Base-by-base conservation (phyloP, 2,888 invertebrate species). In the Cephus pulcher region DNA sequence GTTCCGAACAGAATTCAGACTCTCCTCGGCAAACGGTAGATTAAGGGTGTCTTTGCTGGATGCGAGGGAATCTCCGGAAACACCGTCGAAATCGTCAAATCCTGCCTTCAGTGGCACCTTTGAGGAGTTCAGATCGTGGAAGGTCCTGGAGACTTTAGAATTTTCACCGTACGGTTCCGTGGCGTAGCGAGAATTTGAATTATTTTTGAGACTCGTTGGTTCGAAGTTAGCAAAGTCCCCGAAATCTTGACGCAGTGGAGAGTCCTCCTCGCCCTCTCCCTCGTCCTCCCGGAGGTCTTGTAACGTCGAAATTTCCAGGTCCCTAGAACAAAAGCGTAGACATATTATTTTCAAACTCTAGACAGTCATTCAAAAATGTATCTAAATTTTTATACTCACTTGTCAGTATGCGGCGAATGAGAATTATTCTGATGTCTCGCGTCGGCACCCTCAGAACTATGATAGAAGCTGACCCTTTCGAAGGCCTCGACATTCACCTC, bases 401-500 rank as follows among this genome's bases (percentile, higher is more conserved):
- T 86, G 40, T 91, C 88, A 35, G 79, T 84, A 69, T 86, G 88
- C n/a, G 86, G 84, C 4, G 88, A 86, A 78, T 87, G 87, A 1
- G 88, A 86, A 30, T 80, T 82, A 75, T 90, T 91, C 77, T 91
- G 91, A 85, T 89, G 89, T 79, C 93, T 89, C 37, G 93, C 93
- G 80, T 94, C 94, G 74, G 92, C 89, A 11, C 94, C 94, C 40
- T 93, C 94, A 1, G 92, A 88, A 83, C 93, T 93, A 84, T 94
- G 94, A 87, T 94, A 95, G 89, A 95, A 96, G 73, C 95, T 95
- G 76, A 94, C 93, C 84, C 79, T 93, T 91, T 78, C 93, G 90
- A 93, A 96, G 94, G 88, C 92, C 87, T 79, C 94, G 91, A 86
- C 90, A 83, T 94, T 94, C 82, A 96, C 93, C 85, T 94, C 93